Evolutionary conservation across 2,797 vertebrate genomes (phyloP).

Genomic region (Serranus cabrilla): DNA sequence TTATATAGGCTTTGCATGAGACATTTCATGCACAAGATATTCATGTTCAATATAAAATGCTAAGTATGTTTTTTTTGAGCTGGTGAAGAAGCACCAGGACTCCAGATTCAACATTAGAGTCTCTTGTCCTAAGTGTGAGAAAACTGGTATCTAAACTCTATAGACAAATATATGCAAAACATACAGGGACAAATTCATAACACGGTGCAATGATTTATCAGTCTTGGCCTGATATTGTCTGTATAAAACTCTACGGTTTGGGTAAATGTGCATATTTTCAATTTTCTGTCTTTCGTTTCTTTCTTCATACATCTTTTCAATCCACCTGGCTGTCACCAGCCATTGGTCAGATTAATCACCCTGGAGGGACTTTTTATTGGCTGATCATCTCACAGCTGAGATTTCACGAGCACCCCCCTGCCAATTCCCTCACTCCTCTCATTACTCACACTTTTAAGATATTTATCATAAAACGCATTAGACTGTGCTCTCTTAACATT

Average conservation of each 20-base stretch:
- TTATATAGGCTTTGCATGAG: neutral
- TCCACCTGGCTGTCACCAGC: constrained; percentile 64
- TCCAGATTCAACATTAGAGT: neutral
- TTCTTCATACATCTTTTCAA: constrained; percentile 36
- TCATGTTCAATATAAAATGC: neutral
- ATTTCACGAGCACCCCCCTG: constrained; percentile 65
- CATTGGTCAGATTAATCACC: constrained; percentile 79
- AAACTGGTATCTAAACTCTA: neutral
- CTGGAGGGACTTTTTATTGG: constrained; percentile 76
- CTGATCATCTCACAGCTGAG: constrained; percentile 75
- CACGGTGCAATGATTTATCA: constrained; percentile 20
- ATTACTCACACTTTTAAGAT: constrained; percentile 81
- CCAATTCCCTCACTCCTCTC: constrained; percentile 61
- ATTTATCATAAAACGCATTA: constrained; percentile 84
- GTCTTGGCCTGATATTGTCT: neutral
- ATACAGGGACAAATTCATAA: constrained; percentile 4
- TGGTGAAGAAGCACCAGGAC: neutral
- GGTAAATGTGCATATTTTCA: constrained; percentile 29
- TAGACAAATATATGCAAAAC: constrained; percentile 26
- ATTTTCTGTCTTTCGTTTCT: constrained; percentile 11
- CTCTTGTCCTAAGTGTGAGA: constrained; percentile 11
- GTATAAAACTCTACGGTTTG: constrained; percentile 7
- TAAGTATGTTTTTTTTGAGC: neutral
- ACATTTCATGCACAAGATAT: neutral
- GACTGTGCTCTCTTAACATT: constrained; percentile 75